These are phyloP conservation scores for Hycleus cichorii DNA, from an alignment of 1,140 invertebrate genomes.

Conservation along the genomic window DNA sequence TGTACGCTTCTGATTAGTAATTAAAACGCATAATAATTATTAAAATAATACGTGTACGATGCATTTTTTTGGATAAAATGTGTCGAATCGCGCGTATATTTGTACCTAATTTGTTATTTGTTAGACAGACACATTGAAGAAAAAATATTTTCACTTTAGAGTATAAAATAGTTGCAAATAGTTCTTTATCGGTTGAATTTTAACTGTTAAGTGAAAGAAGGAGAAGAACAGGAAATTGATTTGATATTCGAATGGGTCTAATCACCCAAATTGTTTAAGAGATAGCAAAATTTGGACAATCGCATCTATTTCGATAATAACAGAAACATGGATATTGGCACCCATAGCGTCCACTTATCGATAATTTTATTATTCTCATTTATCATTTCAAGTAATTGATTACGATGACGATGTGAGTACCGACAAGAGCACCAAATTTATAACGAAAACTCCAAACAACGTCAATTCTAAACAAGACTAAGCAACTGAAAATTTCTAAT, in stretches of 20 bases:
- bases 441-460: no score
- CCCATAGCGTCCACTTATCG: no score
- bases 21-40: constrained; percentile 5
- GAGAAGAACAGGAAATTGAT: background rate
- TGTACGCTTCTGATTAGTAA: constrained; percentile 10
- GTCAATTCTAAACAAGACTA: no score
- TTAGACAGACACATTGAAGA: constrained; percentile 12
- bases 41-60: background rate
- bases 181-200: constrained; percentile 8
- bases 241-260: background rate
- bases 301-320: no score
- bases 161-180: constrained; percentile 15
- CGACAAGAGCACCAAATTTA: no score
- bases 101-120: constrained; percentile 30
- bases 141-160: constrained; percentile 23
- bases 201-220: constrained; percentile 4
- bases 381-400: no score
- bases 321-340: no score
- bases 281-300: no score
- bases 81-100: constrained; percentile 20
- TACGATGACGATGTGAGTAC: no score
- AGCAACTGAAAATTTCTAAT: no score
- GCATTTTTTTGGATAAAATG: constrained; percentile 3
- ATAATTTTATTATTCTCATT: no score
- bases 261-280: no score